Evolutionary conservation across 2,113 vertebrate species (phyloP), one percentile per base, ranked within the genome.

Genomic region (Grammomys surdaster): DNA sequence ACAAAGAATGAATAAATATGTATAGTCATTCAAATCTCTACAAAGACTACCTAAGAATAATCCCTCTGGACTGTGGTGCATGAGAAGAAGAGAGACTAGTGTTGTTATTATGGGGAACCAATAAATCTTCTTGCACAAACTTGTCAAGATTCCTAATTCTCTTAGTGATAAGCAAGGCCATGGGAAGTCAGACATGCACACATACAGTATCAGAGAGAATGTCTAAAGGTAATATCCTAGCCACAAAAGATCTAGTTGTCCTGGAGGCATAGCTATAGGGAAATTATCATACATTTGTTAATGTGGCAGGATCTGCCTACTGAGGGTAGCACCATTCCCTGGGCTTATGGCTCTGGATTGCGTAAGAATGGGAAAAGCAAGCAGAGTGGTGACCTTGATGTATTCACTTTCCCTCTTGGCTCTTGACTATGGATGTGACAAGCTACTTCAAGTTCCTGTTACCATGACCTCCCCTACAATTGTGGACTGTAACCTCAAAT

Each of bases 401-500:
- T 1, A 51, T 51, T 33, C 43, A 36, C 36, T 20, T 20, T 33
- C 48, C 63, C 28, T 86, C 82, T 7, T 65, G 33, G 28, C 84
- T 67, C 84, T 33, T 67, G 60, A 48, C 43, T 67, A 20, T 24
- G 33, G 43, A 69, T 36, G 5, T 22, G 43, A 36, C 84, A 24
- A 48, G 43, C 31, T 33, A 28, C 43, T 86, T 69, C 82, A 86
- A 69, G 19, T 0, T 69, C 63, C 60, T 5, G 2, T 48, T 36
- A 43, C 31, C 63, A 46, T 8, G 43, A 36, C 43, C 7, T 36
- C 28, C 26, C n/a, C 63, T 3, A 0, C 17, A 40, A 46, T 11
- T 1, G 19, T 51, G 11, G 63, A 36, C 63, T 24, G 10, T 69
- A 69, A 51, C 43, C 3, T 31, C 26, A 0, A 16, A 63, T 40